Evolutionary conservation across 1,140 invertebrate genomes (phyloP).

Genomic region (Drosophila busckii): DNA sequence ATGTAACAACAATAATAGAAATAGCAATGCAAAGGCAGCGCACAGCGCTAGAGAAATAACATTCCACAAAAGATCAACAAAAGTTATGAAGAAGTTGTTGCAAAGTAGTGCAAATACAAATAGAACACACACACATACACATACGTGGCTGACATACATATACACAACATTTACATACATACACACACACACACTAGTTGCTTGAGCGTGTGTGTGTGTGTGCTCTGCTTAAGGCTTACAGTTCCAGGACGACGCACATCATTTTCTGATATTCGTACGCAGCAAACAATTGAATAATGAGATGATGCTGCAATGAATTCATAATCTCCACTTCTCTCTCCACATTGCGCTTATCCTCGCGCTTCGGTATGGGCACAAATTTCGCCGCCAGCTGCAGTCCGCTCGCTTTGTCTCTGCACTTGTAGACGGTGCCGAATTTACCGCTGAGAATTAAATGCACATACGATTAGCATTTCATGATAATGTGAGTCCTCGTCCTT

Average conservation of each 20-base stretch:
- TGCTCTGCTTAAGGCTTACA: constrained; percentile 85
- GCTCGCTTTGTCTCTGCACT: constrained; percentile 90
- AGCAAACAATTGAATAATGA: constrained; percentile 97
- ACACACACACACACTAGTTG: constrained; percentile 8
- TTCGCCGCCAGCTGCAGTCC: constrained; percentile 93
- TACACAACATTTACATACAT: constrained; percentile 2
- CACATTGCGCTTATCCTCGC: constrained; percentile 93
- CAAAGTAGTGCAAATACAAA: constrained; percentile 7
- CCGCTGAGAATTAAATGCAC: constrained; percentile 84
- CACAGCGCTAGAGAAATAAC: too few relatives aligned
- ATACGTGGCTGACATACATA: constrained; percentile 19
- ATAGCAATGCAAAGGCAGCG: constrained; percentile 26
- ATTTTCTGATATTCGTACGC: constrained; percentile 95
- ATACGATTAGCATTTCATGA: constrained; percentile 12
- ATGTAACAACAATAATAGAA: constrained; percentile 47
- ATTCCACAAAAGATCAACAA: constrained; percentile 12
- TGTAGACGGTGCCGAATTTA: constrained; percentile 98
- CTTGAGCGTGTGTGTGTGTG: neutral
- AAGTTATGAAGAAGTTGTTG: constrained; percentile 28
- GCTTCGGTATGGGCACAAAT: constrained; percentile 90
- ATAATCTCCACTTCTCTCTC: constrained; percentile 98
- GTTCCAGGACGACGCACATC: constrained; percentile 96
- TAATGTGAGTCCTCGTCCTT: too few relatives aligned
- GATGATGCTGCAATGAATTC: constrained; percentile 93
- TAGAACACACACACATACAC: constrained; percentile 17